phyloP scores from a whole-genome alignment of 1,140 invertebrate species.

The Reticulitermes speratus region DNA sequence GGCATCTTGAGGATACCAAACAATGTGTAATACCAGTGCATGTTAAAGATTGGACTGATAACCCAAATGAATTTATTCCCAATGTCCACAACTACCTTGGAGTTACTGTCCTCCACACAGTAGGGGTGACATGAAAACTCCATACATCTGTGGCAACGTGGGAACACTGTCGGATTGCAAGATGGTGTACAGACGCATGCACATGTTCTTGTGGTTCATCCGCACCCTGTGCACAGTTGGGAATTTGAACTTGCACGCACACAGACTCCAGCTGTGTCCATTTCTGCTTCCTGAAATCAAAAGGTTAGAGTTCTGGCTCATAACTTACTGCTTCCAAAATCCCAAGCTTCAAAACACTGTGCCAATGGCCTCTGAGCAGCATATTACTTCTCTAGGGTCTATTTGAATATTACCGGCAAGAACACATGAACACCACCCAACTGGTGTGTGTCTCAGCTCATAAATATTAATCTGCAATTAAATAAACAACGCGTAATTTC shows the following conservation, averaged over 20 bases:
- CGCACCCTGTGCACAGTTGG: constrained; percentile 48
- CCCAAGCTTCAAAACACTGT: too few species aligned
- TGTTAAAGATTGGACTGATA: constrained; percentile 47
- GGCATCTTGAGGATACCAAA: constrained; percentile 49
- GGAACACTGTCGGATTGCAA: constrained; percentile 47
- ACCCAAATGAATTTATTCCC: constrained; percentile 54
- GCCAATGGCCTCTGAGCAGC: too few species aligned
- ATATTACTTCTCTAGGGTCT: too few species aligned
- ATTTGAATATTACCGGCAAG: too few species aligned
- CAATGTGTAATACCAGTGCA: constrained; percentile 49
- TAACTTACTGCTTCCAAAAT: too few species aligned
- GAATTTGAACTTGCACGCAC: constrained; percentile 49
- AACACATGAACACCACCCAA: too few species aligned
- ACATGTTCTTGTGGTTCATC: constrained; percentile 51
- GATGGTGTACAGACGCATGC: constrained; percentile 50
- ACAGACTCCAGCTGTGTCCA: constrained; percentile 49
- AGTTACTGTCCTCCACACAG: constrained; percentile 49
- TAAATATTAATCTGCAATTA: too few species aligned
- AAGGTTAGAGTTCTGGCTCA: constrained; percentile 10
- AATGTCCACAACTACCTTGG: constrained; percentile 53
- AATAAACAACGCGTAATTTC: too few species aligned
- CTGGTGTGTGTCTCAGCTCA: too few species aligned
- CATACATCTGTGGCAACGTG: constrained; percentile 50
- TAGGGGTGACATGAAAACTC: constrained; percentile 51
- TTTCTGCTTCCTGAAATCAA: constrained; percentile 38